These are phyloP conservation scores for Buceros bicornis DNA, from an alignment of 2,797 vertebrate species.

Conservation along the genomic window DNA sequence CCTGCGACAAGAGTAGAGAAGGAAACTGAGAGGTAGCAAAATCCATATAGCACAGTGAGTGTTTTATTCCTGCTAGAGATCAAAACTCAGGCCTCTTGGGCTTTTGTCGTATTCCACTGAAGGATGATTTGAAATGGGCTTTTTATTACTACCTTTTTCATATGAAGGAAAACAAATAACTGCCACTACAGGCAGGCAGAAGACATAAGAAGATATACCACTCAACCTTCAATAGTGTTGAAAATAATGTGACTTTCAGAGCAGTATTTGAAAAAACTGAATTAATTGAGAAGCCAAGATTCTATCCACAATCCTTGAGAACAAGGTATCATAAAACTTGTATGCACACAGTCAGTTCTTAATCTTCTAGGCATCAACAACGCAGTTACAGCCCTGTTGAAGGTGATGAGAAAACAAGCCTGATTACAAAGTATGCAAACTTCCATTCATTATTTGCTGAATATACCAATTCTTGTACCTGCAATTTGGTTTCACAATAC, in stretches of 20 bases:
- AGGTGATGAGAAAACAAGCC: neutral
- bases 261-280: neutral
- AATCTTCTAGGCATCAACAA: neutral
- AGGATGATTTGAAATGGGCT: neutral
- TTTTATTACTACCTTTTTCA: neutral
- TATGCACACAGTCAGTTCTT: neutral
- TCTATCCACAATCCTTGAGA: neutral
- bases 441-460: neutral
- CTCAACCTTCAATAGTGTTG: neutral
- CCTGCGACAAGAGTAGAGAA: neutral
- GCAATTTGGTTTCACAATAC: neutral
- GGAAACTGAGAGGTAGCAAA: neutral
- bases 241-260: neutral
- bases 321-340: neutral
- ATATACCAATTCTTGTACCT: neutral
- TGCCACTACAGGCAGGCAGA: neutral
- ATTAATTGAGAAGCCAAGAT: neutral
- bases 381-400: accelerated
- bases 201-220: neutral
- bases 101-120: neutral
- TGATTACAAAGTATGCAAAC: neutral
- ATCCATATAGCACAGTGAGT: neutral
- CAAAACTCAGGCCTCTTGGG: neutral
- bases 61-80: neutral
- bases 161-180: neutral